Base-by-base conservation (phyloP, 2,888 invertebrate genomes). In the Clistopyga incitator region DNA sequence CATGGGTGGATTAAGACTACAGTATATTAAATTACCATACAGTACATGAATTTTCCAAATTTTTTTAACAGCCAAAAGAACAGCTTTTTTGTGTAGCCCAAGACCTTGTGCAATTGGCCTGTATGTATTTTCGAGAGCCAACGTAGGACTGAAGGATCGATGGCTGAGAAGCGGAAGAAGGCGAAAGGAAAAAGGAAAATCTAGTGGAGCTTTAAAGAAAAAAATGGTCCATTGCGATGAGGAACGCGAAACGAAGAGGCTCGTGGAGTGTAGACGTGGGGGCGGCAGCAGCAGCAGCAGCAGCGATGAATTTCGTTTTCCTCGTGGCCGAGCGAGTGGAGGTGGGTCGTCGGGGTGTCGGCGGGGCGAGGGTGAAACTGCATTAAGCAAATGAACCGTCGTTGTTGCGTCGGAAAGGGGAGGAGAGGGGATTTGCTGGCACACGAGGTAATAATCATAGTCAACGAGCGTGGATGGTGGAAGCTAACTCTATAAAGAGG, bases 351-450 rank as follows among this genome's bases (percentile, higher is more conserved):
- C 3, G 38, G 11, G 61, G 34, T 29, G 65, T 52, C 23, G 65
- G 15, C 45, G 56, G 42, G 47, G 70, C 18, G 67, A 15, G 50
- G 71, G 52, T 18, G 45, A 70, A 75, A 78, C 74, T 70, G 82
- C 78, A 82, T 82, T 82, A 82, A 74, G 68, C 82, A 82, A 82
- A 82, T 78, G 78, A 82, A 75, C 75, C 78, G 52, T 54, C 74
- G 78, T 56, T 78, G 74, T 78, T 74, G 78, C 68, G 56, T 56
- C 61, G n/a, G 29, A 29, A 25, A 29, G 15, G 15, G 34, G 8
- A 65, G 50, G 75, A 13, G 61, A 11, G 3, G 15, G 59, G 67
- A 59, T n/a, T 56, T 11, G 64, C 45, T 13, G 61, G 68, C 54
- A 61, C n/a, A 59, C 54, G 61, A 65, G 78, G 70, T 78, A 75